These are phyloP conservation scores for Sebastes trivittatus DNA, from an alignment of 2,797 vertebrate species.

Conservation along the genomic window DNA sequence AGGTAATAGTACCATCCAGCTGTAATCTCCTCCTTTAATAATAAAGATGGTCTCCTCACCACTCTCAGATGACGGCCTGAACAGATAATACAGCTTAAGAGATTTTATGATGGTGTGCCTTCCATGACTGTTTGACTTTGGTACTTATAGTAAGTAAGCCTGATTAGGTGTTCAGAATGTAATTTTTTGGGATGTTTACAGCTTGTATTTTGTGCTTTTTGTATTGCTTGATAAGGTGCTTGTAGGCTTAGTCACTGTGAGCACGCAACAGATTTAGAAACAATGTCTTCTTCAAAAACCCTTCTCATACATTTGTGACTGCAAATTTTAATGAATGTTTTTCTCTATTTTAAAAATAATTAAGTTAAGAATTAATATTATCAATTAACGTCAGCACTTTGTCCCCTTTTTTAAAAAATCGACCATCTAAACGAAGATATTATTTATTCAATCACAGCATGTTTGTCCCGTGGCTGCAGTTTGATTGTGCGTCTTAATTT, in stretches of 20 bases:
- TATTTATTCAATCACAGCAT: neutral
- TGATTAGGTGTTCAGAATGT: slow-evolving; percentile 55
- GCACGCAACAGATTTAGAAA: slow-evolving; percentile 44
- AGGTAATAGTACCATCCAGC: slow-evolving; percentile 1
- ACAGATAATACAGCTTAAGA: slow-evolving; percentile 64
- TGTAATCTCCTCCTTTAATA: slow-evolving; percentile 24
- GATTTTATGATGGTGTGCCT: slow-evolving; percentile 41
- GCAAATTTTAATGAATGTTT: slow-evolving; percentile 9
- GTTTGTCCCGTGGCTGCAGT: neutral
- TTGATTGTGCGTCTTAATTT: slow-evolving; percentile 49
- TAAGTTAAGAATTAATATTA: neutral
- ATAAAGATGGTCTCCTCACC: neutral
- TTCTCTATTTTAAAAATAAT: neutral
- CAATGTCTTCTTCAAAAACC: neutral
- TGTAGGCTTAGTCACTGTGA: slow-evolving; percentile 51
- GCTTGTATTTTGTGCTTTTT: slow-evolving; percentile 54
- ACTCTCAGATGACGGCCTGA: slow-evolving; percentile 1
- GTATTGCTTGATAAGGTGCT: slow-evolving; percentile 46
- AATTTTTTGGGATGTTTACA: slow-evolving; percentile 26
- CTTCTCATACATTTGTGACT: slow-evolving; percentile 10
- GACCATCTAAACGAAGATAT: neutral
- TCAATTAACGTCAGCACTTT: neutral
- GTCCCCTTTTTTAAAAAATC: neutral
- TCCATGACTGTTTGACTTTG: slow-evolving; percentile 43
- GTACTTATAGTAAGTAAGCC: slow-evolving; percentile 53